phyloP scores from a whole-genome alignment of 2,113 vertebrate species.

The Ancistrus triradiatus region DNA sequence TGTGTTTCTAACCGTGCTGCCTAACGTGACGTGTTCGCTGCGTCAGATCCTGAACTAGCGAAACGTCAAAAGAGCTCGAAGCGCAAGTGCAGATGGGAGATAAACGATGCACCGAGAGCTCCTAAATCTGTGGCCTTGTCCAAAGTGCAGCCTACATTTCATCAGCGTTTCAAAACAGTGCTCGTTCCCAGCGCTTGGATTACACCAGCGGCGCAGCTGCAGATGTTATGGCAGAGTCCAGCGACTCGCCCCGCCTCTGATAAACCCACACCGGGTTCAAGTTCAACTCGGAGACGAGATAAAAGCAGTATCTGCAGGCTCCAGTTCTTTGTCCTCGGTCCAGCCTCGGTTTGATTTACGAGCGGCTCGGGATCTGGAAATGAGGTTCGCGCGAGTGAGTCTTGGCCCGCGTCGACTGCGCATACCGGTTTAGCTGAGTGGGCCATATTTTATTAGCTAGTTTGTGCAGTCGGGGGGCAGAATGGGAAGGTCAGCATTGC shows the following conservation, averaged over 20 bases:
- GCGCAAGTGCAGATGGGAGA: neutral
- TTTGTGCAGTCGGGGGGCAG: slow-evolving; percentile 18
- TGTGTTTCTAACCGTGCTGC: too few relatives aligned
- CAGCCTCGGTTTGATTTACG: slow-evolving; percentile 9
- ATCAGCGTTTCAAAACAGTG: neutral
- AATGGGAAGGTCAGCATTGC: neutral
- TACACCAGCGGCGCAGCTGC: neutral
- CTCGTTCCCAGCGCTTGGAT: neutral
- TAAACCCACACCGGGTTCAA: too few relatives aligned
- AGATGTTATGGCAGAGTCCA: neutral
- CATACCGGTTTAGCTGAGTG: slow-evolving; percentile 7
- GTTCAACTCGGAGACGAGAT: slow-evolving; percentile 18
- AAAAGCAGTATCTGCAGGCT: neutral
- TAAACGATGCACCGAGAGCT: neutral
- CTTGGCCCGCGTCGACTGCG: neutral
- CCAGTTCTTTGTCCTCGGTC: neutral
- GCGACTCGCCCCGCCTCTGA: too few relatives aligned
- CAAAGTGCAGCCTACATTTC: neutral
- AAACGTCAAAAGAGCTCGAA: too few relatives aligned
- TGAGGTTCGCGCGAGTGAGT: neutral
- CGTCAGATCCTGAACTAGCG: too few relatives aligned
- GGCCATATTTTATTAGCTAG: slow-evolving; percentile 8
- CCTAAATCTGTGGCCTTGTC: too few relatives aligned
- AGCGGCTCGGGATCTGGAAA: neutral
- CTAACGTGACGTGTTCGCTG: too few relatives aligned